Conservation (phyloP, 2,113 vertebrate genomes). For the Patagioenas fasciata region DNA sequence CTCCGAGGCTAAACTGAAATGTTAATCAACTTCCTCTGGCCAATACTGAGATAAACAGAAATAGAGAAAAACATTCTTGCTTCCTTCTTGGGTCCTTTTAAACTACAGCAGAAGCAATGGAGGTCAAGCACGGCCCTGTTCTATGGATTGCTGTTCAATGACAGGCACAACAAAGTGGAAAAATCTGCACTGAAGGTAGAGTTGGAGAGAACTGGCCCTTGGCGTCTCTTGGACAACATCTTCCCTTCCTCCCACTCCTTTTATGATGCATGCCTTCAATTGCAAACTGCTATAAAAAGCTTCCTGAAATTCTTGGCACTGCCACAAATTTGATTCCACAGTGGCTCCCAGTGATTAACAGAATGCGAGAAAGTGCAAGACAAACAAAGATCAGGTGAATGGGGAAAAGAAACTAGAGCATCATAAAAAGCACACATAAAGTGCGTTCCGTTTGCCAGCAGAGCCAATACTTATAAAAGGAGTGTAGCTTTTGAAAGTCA, state of each 20-base stretch:
- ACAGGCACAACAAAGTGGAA: slow-evolving; percentile 29
- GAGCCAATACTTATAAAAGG: slow-evolving; percentile 27
- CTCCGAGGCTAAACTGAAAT: background rate
- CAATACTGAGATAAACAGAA: background rate
- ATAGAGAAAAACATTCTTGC: background rate
- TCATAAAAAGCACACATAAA: slow-evolving; percentile 50
- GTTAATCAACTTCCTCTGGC: background rate
- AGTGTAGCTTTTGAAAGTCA: slow-evolving; percentile 27
- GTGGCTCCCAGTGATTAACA: slow-evolving; percentile 56
- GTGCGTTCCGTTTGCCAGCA: background rate
- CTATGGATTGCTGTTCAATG: background rate
- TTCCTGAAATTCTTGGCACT: slow-evolving; percentile 63
- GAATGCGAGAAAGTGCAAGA: slow-evolving; percentile 50
- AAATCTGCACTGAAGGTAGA: background rate
- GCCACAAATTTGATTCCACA: slow-evolving; percentile 40
- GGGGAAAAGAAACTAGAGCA: slow-evolving; percentile 31
- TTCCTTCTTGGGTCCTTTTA: background rate
- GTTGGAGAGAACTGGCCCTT: background rate
- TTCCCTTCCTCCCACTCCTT: background rate
- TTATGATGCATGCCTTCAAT: slow-evolving; percentile 47
- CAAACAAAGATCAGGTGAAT: slow-evolving; percentile 67
- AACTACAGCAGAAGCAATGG: background rate
- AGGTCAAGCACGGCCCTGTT: background rate
- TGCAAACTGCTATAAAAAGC: slow-evolving; percentile 53
- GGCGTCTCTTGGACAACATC: background rate